These are phyloP conservation scores for Spheniscus mendiculus DNA, from an alignment of 2,113 vertebrate species.

Conservation along the genomic window DNA sequence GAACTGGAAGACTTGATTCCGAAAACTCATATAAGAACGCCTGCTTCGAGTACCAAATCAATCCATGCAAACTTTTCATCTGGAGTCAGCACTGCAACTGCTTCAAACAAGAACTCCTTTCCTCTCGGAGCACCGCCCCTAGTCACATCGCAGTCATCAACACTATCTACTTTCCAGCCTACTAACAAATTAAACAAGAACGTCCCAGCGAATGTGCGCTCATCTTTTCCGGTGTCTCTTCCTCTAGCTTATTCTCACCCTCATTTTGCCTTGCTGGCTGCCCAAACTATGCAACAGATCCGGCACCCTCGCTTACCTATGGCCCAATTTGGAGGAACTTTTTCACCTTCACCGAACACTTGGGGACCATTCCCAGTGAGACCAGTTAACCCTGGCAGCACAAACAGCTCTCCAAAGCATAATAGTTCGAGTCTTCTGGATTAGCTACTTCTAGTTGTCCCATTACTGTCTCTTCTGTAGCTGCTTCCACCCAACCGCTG, in stretches of 20 bases:
- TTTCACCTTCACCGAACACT: conserved; percentile 91
- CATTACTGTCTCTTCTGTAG: conserved; percentile 77
- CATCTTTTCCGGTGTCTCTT: conserved; percentile 92
- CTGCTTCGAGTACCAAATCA: conserved; percentile 85
- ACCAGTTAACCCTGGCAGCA: conserved; percentile 93
- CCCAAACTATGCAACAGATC: conserved; percentile 99
- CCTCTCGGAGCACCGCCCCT: conserved; percentile 85
- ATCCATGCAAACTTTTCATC: conserved; percentile 87
- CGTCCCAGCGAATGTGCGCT: conserved; percentile 88
- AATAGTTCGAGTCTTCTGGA: conserved; percentile 76
- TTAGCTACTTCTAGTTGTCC: conserved; percentile 74
- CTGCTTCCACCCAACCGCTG: conserved; percentile 73
- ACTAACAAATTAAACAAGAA: conserved; percentile 90
- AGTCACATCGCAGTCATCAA: conserved; percentile 87
- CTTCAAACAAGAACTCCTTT: conserved; percentile 87
- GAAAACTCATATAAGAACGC: conserved; percentile 94
- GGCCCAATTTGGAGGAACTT: conserved; percentile 97
- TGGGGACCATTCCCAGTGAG: conserved; percentile 99
- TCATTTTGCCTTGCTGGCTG: conserved; percentile 94
- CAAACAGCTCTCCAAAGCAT: conserved; percentile 96
- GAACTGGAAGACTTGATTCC: conserved; percentile 98
- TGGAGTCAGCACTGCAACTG: conserved; percentile 81
- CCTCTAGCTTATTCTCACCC: conserved; percentile 95
- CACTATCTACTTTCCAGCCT: conserved; percentile 87
- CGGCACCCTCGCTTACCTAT: conserved; percentile 96